These are phyloP conservation scores for Micoletzkya japonica DNA, from an alignment of 2,888 invertebrate species.

Conservation along the genomic window DNA sequence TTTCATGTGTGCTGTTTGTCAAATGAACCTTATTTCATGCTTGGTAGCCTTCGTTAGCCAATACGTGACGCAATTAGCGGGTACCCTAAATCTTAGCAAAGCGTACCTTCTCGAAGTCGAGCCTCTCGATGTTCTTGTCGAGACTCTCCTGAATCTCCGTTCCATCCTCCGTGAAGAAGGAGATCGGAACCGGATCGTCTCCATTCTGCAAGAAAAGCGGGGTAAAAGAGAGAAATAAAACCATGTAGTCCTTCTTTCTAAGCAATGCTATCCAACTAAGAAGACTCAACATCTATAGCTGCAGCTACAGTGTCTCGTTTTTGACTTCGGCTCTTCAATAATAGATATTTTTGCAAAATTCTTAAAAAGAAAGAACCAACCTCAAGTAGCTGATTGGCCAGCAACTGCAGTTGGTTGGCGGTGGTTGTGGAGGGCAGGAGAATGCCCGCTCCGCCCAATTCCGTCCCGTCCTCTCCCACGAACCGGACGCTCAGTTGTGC, in stretches of 20 bases:
- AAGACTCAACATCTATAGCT: not conserved
- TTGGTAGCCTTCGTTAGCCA: too few relatives aligned
- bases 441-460: constrained; percentile 51
- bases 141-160: constrained; percentile 54
- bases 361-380: not conserved
- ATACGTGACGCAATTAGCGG: not conserved
- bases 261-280: not conserved
- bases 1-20: not conserved
- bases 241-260: not conserved
- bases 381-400: constrained; percentile 43
- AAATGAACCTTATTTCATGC: too few relatives aligned
- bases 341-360: not conserved
- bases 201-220: constrained; percentile 21
- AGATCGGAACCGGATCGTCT: constrained; percentile 54
- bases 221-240: not conserved
- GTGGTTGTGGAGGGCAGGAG: constrained; percentile 52
- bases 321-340: too few relatives aligned
- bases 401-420: constrained; percentile 47
- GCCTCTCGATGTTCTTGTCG: constrained; percentile 43
- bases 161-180: constrained; percentile 49
- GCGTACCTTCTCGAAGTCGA: constrained; percentile 56
- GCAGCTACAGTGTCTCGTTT: not conserved
- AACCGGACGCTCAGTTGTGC: constrained; percentile 31
- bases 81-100: not conserved
- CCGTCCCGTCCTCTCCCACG: constrained; percentile 42